A percentile compares a stretch with the other conserved stretches of the same genome.
Evolutionary conservation across 2,797 vertebrate genomes (phyloP).

Genomic region (Tarsius wallacei): DNA sequence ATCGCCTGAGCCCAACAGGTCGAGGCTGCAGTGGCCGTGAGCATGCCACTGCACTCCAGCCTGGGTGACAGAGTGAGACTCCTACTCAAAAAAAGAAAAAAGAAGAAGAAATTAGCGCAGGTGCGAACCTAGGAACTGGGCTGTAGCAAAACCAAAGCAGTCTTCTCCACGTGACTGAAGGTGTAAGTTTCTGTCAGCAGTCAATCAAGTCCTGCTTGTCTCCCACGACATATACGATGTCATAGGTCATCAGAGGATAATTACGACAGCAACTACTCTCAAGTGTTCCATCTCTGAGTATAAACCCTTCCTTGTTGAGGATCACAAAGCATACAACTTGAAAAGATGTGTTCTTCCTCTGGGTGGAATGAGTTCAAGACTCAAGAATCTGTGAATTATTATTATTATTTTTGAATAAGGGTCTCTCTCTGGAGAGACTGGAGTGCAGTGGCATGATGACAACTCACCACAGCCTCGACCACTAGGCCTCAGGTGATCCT

Average conservation of each 20-base stretch:
- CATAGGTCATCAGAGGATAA: accelerated
- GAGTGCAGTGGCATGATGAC: no score
- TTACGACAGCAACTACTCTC: no score
- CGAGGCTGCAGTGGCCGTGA: no score
- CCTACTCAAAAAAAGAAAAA: no score
- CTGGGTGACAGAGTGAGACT: no score
- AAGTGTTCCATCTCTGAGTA: not conserved
- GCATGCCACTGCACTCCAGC: no score
- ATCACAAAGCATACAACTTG: slow-evolving; percentile 85
- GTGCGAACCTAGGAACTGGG: not conserved
- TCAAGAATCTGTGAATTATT: slow-evolving; percentile 91
- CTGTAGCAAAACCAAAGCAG: not conserved
- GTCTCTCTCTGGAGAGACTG: no score
- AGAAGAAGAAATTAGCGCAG: not conserved
- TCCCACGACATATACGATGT: no score
- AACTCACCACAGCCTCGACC: no score
- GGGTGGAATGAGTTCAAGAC: slow-evolving; percentile 95
- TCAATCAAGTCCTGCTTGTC: not conserved
- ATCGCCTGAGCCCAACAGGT: no score
- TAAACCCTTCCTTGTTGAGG: not conserved
- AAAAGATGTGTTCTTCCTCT: slow-evolving; percentile 92
- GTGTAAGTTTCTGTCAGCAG: accelerated
- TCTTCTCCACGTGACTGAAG: not conserved
- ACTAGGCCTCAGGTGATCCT: no score
- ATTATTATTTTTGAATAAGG: no score